Conservation (phyloP, 2,888 invertebrate species). For the Ganaspis brasiliensis region DNA sequence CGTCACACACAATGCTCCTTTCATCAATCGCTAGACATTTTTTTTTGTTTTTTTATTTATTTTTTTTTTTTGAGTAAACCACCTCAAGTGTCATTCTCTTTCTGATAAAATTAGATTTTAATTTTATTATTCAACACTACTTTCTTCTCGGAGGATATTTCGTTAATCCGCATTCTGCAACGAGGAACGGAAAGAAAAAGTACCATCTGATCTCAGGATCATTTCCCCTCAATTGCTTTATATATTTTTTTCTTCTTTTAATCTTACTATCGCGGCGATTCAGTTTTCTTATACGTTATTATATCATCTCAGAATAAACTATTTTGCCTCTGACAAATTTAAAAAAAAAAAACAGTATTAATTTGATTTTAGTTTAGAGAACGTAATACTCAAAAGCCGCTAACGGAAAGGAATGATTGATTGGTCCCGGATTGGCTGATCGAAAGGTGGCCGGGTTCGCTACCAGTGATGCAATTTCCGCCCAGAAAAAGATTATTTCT, state of each 20-base stretch:
- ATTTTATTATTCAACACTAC: constrained; percentile 5
- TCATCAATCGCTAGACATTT: background rate
- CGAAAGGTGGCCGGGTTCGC: constrained; percentile 69
- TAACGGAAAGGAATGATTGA: constrained; percentile 65
- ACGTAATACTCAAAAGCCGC: constrained; percentile 51
- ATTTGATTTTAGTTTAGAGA: background rate
- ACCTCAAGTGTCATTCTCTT: too few species aligned
- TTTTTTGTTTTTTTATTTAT: too few species aligned
- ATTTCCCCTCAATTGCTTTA: constrained; percentile 16
- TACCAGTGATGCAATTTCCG: constrained; percentile 13
- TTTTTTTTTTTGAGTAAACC: too few species aligned
- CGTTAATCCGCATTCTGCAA: constrained; percentile 42
- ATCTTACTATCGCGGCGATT: background rate
- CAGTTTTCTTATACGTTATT: constrained; percentile 32
- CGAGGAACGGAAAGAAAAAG: constrained; percentile 65
- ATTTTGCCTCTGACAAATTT: background rate
- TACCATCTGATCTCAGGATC: constrained; percentile 57
- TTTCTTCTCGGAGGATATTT: constrained; percentile 20
- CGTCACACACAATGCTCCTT: constrained; percentile 35
- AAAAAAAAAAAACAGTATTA: background rate
- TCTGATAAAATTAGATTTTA: background rate
- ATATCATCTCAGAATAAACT: background rate
- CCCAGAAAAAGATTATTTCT: constrained; percentile 6
- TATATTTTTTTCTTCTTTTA: constrained; percentile 1
- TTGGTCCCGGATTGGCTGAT: constrained; percentile 75